phyloP scores from a whole-genome alignment of 2,888 invertebrate species.

The Caenorhabditis japonica region DNA sequence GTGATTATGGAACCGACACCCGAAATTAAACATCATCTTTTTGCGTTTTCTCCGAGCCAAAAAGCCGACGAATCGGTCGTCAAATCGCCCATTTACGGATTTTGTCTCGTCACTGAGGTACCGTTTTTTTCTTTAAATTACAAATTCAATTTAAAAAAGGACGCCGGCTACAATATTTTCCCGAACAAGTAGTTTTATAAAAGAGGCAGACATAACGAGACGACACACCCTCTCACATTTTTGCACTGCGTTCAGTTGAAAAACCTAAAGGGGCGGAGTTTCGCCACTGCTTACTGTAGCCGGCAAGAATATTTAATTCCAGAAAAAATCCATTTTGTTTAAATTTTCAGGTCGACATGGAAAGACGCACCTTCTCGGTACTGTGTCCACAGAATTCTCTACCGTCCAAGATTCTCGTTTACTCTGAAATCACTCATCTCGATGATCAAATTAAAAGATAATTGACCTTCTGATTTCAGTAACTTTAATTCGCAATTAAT shows the following conservation, averaged over 20 bases:
- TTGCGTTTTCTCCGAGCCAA: constrained; percentile 90
- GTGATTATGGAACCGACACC: constrained; percentile 49
- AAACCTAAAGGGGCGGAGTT: no score
- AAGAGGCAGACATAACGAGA: no score
- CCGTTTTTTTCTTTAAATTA: neutral
- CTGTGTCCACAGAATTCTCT: constrained; percentile 78
- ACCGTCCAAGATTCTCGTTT: constrained; percentile 87
- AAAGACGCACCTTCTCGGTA: constrained; percentile 45
- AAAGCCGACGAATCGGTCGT: constrained; percentile 80
- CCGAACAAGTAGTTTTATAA: no score
- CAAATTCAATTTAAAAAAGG: constrained; percentile 1
- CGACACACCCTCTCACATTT: no score
- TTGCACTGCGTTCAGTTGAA: no score
- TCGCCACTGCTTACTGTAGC: no score
- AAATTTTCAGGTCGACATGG: constrained; percentile 54
- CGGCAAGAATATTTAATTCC: neutral
- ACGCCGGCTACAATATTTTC: no score
- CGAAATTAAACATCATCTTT: constrained; percentile 86
- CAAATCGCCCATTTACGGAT: constrained; percentile 89
- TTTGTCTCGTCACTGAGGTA: constrained; percentile 92
- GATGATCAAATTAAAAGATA: constrained; percentile 80
- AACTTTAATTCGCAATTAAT: no score
- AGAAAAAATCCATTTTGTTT: constrained; percentile 2
- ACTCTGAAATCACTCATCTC: constrained; percentile 94
- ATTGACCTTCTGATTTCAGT: no score